phyloP scores from a whole-genome alignment of 2,797 vertebrate species.

The Chaunax sp. region DNA sequence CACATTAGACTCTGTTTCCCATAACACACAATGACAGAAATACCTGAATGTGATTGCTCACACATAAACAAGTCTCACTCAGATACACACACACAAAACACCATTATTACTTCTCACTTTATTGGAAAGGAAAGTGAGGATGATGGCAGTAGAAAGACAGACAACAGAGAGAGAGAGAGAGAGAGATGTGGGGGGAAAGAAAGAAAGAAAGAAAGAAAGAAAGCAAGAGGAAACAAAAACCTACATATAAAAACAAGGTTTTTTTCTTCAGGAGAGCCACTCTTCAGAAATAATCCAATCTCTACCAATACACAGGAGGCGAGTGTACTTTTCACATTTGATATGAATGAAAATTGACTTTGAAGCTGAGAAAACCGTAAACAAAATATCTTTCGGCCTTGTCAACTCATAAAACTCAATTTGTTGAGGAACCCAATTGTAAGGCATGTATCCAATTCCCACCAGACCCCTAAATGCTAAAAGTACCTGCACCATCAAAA shows the following conservation, averaged over 20 bases:
- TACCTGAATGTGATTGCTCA: slow-evolving; percentile 52
- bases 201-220: not conserved
- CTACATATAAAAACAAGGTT: slow-evolving; percentile 34
- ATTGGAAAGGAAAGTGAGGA: slow-evolving; percentile 14
- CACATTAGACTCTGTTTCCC: slow-evolving; percentile 75
- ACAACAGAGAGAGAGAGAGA: not conserved
- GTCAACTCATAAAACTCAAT: slow-evolving; percentile 75
- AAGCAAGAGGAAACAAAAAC: slow-evolving; percentile 6
- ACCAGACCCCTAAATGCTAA: slow-evolving; percentile 52
- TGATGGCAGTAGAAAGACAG: slow-evolving; percentile 6
- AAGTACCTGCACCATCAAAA: slow-evolving; percentile 48
- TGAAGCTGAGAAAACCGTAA: slow-evolving; percentile 61
- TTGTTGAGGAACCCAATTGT: slow-evolving; percentile 73
- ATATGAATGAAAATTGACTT: slow-evolving; percentile 70
- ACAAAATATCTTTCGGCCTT: slow-evolving; percentile 62
- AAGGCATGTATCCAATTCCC: slow-evolving; percentile 57
- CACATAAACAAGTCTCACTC: slow-evolving; percentile 43
- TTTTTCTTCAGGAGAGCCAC: slow-evolving; percentile 43
- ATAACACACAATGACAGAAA: slow-evolving; percentile 72
- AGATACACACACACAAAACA: slow-evolving; percentile 5
- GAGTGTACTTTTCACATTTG: slow-evolving; percentile 49
- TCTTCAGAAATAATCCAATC: slow-evolving; percentile 64
- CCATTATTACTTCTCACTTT: slow-evolving; percentile 29
- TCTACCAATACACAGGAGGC: slow-evolving; percentile 40
- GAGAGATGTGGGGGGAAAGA: not conserved